These are phyloP conservation scores for Selene dorsalis DNA, from an alignment of 2,797 vertebrate genomes.

Conservation along the genomic window DNA sequence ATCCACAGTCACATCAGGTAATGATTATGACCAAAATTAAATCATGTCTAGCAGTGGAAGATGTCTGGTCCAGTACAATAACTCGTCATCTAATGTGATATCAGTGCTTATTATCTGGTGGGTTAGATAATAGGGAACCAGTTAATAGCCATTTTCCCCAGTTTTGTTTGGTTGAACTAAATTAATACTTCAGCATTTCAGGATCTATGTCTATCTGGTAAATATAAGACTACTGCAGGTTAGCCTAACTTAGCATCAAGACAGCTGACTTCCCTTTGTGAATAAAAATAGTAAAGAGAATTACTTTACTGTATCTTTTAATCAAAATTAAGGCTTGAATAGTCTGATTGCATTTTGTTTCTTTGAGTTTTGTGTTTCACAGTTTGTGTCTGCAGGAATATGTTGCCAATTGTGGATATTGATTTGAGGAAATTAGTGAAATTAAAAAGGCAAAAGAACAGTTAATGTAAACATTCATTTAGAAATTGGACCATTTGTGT, in stretches of 20 bases:
- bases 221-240: neutral
- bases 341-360: neutral
- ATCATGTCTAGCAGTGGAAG: conserved; percentile 3
- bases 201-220: neutral
- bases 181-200: neutral
- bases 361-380: neutral
- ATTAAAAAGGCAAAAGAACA: neutral
- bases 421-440: neutral
- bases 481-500: neutral
- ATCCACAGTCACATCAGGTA: conserved; percentile 32
- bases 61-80: conserved; percentile 20
- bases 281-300: neutral
- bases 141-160: neutral
- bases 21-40: conserved; percentile 39
- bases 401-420: neutral
- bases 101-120: conserved; percentile 13
- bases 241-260: neutral
- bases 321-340: neutral
- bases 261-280: neutral
- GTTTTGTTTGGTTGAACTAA: neutral
- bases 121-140: conserved; percentile 17
- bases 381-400: neutral
- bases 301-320: neutral
- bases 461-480: neutral
- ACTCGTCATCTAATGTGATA: conserved; percentile 21